Conservation (phyloP, 2,888 invertebrate genomes). For the Keiferia lycopersicella region DNA sequence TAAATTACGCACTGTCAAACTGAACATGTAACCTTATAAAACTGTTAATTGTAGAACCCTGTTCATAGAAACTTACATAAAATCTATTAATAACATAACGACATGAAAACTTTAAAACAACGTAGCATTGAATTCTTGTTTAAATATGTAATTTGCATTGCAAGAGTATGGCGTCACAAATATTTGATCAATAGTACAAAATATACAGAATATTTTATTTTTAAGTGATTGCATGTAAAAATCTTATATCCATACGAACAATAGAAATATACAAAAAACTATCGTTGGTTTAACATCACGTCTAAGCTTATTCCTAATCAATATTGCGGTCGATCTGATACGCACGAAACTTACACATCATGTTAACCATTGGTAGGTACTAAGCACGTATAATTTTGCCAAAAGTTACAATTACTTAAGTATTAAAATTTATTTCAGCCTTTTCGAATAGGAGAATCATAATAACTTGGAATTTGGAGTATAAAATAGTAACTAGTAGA, state of each 20-base stretch:
- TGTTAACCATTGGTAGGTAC: constrained; percentile 49
- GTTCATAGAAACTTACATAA: constrained; percentile 21
- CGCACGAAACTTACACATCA: constrained; percentile 48
- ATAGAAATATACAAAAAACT: constrained; percentile 79
- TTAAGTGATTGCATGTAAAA: constrained; percentile 69
- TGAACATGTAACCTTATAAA: constrained; percentile 11
- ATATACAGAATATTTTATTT: constrained; percentile 56
- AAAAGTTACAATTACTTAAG: constrained; percentile 69
- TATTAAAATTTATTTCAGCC: constrained; percentile 66
- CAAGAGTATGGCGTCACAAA: constrained; percentile 23
- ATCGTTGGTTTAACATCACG: constrained; percentile 66
- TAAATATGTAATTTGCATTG: background rate
- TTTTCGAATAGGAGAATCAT: constrained; percentile 80
- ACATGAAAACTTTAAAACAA: constrained; percentile 15
- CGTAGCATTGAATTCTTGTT: constrained; percentile 8
- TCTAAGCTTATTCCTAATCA: constrained; percentile 47
- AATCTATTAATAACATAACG: constrained; percentile 23
- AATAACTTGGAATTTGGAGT: constrained; percentile 70
- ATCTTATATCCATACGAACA: constrained; percentile 61
- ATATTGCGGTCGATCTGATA: constrained; percentile 35
- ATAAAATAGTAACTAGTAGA: constrained; percentile 76
- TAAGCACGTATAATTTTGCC: constrained; percentile 62
- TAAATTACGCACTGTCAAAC: background rate
- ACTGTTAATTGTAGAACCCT: constrained; percentile 19
- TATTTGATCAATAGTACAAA: constrained; percentile 62